A percentile compares a stretch with the other conserved stretches of the same genome.
Conservation (phyloP, 2,797 vertebrate genomes). For the Eutrigla gurnardus region DNA sequence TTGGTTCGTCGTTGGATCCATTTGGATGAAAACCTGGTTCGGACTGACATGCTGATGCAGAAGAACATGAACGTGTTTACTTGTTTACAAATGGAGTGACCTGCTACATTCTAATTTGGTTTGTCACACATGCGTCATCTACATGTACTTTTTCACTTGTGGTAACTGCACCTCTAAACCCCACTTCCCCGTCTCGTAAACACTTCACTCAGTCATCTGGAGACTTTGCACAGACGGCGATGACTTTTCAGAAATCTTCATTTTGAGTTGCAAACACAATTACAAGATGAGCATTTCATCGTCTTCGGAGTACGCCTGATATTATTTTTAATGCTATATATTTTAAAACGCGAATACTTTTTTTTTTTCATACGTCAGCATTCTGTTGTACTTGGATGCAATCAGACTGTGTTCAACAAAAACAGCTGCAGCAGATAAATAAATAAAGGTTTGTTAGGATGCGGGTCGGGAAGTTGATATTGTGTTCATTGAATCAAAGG, state of each 20-base stretch:
- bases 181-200: not conserved
- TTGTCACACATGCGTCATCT: conserved; percentile 5
- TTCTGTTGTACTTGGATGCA: conserved; percentile 8
- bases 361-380: not conserved
- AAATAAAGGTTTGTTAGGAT: conserved; percentile 34
- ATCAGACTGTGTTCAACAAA: not conserved
- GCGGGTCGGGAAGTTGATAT: conserved; percentile 33
- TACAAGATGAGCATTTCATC: not conserved
- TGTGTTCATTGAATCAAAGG: conserved; percentile 28
- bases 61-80: not conserved
- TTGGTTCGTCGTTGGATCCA: not conserved
- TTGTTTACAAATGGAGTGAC: not conserved
- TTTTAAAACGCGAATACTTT: not conserved
- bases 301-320: too few species aligned
- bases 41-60: not conserved
- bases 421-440: conserved; percentile 56
- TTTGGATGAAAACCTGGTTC: not conserved
- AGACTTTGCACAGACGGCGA: not conserved
- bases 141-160: not conserved
- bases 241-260: not conserved
- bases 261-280: not conserved
- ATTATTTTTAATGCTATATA: not conserved
- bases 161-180: not conserved
- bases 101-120: not conserved
- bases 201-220: conserved; percentile 22